Evolutionary conservation across 2,113 vertebrate genomes (phyloP).

Genomic region (Ageneiosus marmoratus): DNA sequence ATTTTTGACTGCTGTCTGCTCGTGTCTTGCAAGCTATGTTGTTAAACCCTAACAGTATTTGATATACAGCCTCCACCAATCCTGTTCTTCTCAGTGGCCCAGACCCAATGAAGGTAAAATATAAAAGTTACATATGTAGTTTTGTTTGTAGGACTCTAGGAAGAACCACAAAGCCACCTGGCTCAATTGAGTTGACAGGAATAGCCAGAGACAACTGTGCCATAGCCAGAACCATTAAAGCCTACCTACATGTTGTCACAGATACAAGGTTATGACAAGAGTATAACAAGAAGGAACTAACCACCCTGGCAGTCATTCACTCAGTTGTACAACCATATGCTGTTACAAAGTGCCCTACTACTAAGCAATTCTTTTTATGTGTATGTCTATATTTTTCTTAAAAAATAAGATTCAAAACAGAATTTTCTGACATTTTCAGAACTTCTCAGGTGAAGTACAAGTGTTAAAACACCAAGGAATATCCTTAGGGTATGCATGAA

Average conservation of each 20-base stretch:
- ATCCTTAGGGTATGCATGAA: conserved; percentile 16
- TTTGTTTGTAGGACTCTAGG: not conserved
- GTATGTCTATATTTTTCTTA: not conserved
- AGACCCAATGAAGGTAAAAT: not conserved
- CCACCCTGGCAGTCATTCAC: not conserved
- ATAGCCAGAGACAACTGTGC: not conserved
- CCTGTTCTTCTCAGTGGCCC: not conserved
- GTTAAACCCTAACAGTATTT: not conserved
- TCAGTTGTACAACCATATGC: not conserved
- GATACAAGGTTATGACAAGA: not conserved
- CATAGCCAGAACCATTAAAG: not conserved
- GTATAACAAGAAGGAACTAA: not conserved
- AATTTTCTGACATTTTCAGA: conserved; percentile 23
- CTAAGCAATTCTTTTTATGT: not conserved
- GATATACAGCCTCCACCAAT: not conserved
- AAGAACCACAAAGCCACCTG: not conserved
- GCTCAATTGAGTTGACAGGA: not conserved
- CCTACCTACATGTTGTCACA: not conserved
- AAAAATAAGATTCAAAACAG: not conserved
- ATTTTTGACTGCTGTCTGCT: not conserved
- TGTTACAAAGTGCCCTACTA: not conserved
- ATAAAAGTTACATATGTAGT: not conserved
- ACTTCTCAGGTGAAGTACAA: not conserved
- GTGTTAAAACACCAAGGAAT: conserved; percentile 25
- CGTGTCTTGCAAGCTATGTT: not conserved